Evolutionary conservation across 2,888 invertebrate species (phyloP), one percentile per base, ranked within the genome.

Genomic region (Hoplodrina blanda): DNA sequence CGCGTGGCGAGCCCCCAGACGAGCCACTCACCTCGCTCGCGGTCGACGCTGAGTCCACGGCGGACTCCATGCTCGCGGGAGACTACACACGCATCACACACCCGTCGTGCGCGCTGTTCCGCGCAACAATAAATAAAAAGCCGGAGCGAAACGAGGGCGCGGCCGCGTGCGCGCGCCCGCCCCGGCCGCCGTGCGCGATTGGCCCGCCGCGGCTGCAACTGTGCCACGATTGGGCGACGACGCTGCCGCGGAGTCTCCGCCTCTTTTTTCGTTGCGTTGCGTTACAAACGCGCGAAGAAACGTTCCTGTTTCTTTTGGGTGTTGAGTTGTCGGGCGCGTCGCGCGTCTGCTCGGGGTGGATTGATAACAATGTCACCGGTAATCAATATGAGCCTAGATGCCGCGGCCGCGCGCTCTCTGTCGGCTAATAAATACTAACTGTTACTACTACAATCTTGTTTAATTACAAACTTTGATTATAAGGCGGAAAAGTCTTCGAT

Each of bases 71-170:
- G 85, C 91, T 94, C 91, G 89, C 80, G 87, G 88, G 83, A 83
- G 89, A 91, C 93, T 94, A 94, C 92, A 89, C 95, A 91, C 95
- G 92, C 95, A 95, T 94, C 92, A 95, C 95, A 96, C 97, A 92
- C 96, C 97, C 97, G 96, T 96, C 96, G 96, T 96, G 97, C 96
- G 96, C 97, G 96, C 95, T 96, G 96, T 96, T 95, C 96, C 97
- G 97, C 96, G 97, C 97, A 96, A 97, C 97, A 97, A 97, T 97
- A 97, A 97, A 97, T 97, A 97, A 97, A 97, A 97, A 97, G 97
- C 92, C 91, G 94, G 95, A 94, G 96, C 93, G 91, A 88, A 89
- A 87, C 91, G 94, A 94, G 94, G 95, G 96, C 96, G 96, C 96
- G 96, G 96, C 94, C 92, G 92, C 91, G 92, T 92, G 94, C 94